Conservation (phyloP, 2,888 invertebrate species). For the Tryphoninae sp. region DNA sequence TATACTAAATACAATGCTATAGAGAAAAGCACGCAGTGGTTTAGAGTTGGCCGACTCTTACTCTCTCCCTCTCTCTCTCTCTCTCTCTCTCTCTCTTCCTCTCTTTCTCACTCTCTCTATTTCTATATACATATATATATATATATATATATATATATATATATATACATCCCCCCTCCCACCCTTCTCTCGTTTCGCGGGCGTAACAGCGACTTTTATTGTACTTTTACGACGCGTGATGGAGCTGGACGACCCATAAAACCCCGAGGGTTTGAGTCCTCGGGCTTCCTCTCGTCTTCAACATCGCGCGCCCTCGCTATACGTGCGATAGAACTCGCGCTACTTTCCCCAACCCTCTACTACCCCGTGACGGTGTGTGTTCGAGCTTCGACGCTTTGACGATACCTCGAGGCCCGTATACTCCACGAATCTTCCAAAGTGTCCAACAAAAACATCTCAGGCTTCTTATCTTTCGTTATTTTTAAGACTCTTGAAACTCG, state of each 20-base stretch:
- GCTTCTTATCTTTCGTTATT: not conserved
- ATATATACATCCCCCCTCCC: not conserved
- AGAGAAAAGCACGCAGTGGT: slow-evolving; percentile 71
- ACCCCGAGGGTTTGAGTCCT: slow-evolving; percentile 72
- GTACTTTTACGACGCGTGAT: slow-evolving; percentile 80
- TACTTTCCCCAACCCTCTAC: slow-evolving; percentile 13
- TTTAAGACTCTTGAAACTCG: no score
- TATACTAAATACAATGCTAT: slow-evolving; percentile 10
- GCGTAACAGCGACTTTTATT: slow-evolving; percentile 79
- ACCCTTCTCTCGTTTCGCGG: slow-evolving; percentile 58
- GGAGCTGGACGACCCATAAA: slow-evolving; percentile 81
- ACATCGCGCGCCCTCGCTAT: slow-evolving; percentile 43
- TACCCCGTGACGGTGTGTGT: slow-evolving; percentile 5
- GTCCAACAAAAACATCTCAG: not conserved
- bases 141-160: not conserved
- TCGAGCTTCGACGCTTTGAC: slow-evolving; percentile 21
- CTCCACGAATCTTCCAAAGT: not conserved
- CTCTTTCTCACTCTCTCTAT: not conserved
- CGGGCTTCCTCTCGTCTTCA: slow-evolving; percentile 66
- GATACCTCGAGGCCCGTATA: slow-evolving; percentile 18
- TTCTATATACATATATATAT: not conserved
- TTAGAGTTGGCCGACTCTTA: slow-evolving; percentile 71
- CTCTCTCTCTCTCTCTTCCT: slow-evolving; percentile 8
- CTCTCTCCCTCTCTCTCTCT: slow-evolving; percentile 30
- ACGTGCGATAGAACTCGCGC: slow-evolving; percentile 23